Conservation (phyloP, 2,888 invertebrate genomes). For the Mellilla xanthometata region DNA sequence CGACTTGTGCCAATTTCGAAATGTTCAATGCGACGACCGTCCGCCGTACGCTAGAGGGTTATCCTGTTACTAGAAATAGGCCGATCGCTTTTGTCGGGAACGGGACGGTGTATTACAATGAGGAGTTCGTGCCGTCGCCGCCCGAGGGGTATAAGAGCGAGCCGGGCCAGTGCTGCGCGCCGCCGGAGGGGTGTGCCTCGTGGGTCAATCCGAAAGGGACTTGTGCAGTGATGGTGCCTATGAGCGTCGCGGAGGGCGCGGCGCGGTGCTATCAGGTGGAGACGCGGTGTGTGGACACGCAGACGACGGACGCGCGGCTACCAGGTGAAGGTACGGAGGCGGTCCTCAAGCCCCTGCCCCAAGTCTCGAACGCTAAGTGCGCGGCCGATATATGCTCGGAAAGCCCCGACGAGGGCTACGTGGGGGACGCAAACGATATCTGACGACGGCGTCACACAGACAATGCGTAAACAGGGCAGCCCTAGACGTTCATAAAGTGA, state of each 20-base stretch:
- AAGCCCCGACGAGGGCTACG: conserved; percentile 94
- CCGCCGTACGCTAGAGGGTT: conserved; percentile 91
- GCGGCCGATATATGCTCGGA: conserved; percentile 85
- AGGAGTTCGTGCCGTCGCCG: conserved; percentile 86
- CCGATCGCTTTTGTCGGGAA: conserved; percentile 76
- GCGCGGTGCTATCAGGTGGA: conserved; percentile 79
- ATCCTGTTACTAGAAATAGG: conserved; percentile 84
- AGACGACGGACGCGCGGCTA: conserved; percentile 79
- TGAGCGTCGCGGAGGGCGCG: conserved; percentile 64
- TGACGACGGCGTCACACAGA: conserved; percentile 82
- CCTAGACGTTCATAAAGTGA: conserved; percentile 74
- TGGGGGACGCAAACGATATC: conserved; percentile 90
- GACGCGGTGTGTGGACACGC: conserved; percentile 84
- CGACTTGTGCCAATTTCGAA: conserved; percentile 68
- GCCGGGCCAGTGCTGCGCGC: conserved; percentile 72
- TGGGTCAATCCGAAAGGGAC: conserved; percentile 78
- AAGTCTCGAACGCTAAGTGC: conserved; percentile 75
- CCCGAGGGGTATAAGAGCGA: conserved; percentile 87
- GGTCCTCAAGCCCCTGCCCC: conserved; percentile 67
- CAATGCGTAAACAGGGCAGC: conserved; percentile 68
- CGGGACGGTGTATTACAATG: conserved; percentile 75
- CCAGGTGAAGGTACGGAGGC: conserved; percentile 66
- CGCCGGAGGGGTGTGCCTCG: conserved; percentile 68
- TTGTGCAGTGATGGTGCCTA: conserved; percentile 77
- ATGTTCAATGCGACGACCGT: conserved; percentile 80